Evolutionary conservation across 2,888 invertebrate species (phyloP), one percentile per base, ranked within the genome.

Genomic region (Leucozona laternaria): DNA sequence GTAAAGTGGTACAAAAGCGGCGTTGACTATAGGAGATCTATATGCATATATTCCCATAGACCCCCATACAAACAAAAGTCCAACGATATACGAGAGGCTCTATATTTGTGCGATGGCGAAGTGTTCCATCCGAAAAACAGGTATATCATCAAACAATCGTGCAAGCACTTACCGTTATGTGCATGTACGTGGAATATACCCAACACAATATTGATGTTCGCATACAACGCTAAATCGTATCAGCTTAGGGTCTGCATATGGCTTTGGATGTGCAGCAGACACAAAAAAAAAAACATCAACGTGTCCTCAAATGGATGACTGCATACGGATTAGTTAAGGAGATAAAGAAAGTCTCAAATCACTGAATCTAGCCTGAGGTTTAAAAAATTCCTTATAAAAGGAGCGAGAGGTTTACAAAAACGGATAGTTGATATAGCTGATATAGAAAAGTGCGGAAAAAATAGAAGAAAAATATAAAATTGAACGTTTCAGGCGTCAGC

Each of bases 271-370:
- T 66, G 62, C 25, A 48, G n/a, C 40, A 17, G 20, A 4, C 20
- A 7, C 1, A 48, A 58, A 37, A 8, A 11, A 64, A 45, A 43
- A 64, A 45, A 22, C 2, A 5, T 45, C 20, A 66, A 66, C 66
- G 48, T 66, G 62, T 83, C 83, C 83, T 70, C 79, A 79, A 83
- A 75, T 57, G 83, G 83, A 11, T 73, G 43, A 66, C 15, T 82
- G 43, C 83, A 64, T 25, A 17, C 45, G 58, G 71, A 77, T 79
- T 75, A 68, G 80, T 13, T 84, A 57, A 70, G 71, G 48, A 60
- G 48, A 68, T 71, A 71, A 84, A 84, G 84, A 85, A 85, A 85
- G 84, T 85, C 58, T 57, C 57, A 34, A 17, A 31, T 40, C 62
- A 43, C 10, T 22, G 17, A 31, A 57, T 57, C 31, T 34, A 68